phyloP scores from a whole-genome alignment of 2,797 vertebrate species.

The Sebastes jordani region DNA sequence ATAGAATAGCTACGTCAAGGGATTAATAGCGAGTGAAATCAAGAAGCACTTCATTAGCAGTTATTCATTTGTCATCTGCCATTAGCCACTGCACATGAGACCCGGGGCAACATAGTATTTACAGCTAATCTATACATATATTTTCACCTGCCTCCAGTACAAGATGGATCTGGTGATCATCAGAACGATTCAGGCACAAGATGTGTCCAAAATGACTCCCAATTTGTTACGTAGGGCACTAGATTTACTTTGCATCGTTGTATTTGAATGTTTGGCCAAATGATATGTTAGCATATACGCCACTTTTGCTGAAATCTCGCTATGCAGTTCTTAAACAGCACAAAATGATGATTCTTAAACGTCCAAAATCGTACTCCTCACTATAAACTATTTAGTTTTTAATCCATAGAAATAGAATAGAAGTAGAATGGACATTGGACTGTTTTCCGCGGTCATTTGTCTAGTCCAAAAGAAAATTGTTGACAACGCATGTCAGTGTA shows the following conservation, averaged over 20 bases:
- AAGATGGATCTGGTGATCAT: neutral
- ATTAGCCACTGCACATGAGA: constrained; percentile 30
- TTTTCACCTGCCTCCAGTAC: neutral
- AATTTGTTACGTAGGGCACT: neutral
- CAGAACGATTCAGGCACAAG: neutral
- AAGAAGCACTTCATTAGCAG: constrained; percentile 54
- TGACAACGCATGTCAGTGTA: no score
- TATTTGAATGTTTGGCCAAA: neutral
- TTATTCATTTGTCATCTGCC: constrained; percentile 38
- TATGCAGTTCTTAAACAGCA: rapidly evolving
- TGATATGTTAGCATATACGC: no score
- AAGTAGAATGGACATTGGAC: no score
- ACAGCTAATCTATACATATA: constrained; percentile 31
- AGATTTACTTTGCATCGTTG: neutral
- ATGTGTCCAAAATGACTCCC: neutral
- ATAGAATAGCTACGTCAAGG: constrained; percentile 39
- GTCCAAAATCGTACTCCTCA: neutral
- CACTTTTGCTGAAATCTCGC: no score
- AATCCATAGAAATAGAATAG: neutral
- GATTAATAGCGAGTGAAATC: constrained; percentile 65
- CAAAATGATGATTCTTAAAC: neutral
- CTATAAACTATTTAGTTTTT: neutral
- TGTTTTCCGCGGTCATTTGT: no score
- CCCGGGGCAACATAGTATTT: constrained; percentile 33
- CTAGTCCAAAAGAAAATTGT: no score